phyloP scores from a whole-genome alignment of 2,797 vertebrate species.

The Mycteria americana region DNA sequence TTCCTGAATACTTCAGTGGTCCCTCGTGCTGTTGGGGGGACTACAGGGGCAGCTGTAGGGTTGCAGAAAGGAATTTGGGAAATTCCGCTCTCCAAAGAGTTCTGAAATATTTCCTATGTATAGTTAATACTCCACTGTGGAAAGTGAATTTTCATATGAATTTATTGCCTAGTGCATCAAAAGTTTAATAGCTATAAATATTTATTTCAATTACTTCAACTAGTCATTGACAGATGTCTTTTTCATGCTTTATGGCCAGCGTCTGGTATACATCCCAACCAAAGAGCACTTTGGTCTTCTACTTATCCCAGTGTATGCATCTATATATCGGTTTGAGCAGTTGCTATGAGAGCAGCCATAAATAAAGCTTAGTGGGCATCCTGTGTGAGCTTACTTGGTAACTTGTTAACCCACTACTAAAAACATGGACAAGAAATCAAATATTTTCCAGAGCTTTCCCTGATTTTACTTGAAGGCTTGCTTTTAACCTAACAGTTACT shows the following conservation, averaged over 20 bases:
- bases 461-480: not conserved
- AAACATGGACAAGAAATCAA: not conserved
- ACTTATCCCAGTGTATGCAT: not conserved
- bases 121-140: not conserved
- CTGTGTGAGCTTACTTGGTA: not conserved
- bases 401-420: not conserved
- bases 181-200: conserved; percentile 14
- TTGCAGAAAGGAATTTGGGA: not conserved
- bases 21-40: not conserved
- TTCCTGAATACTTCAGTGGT: not conserved
- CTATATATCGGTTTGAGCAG: not conserved
- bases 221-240: not conserved
- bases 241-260: not conserved
- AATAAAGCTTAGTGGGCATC: not conserved
- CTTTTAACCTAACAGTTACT: not conserved
- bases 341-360: not conserved
- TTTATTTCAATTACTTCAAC: conserved; percentile 23
- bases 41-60: not conserved
- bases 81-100: not conserved
- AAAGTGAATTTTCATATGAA: not conserved
- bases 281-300: not conserved
- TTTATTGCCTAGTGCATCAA: not conserved
- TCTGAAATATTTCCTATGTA: not conserved
- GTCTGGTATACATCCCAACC: not conserved
- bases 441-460: not conserved